Conservation (phyloP, 2,888 invertebrate genomes). For the Caenorhabditis uteleia region DNA sequence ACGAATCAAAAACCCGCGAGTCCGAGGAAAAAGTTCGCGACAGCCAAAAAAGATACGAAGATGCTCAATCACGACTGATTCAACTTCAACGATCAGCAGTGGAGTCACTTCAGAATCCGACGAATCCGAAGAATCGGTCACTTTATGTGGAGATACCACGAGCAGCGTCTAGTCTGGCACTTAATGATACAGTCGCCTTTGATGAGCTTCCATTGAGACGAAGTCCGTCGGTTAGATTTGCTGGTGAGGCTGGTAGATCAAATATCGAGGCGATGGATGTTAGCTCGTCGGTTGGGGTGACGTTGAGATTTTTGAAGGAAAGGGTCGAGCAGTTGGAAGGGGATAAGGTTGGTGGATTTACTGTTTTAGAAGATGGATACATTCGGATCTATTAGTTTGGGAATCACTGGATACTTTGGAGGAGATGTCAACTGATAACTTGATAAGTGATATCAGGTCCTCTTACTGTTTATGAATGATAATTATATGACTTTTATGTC, state of each 20-base stretch:
- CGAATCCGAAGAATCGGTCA: slow-evolving; percentile 21
- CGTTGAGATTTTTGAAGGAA: slow-evolving; percentile 47
- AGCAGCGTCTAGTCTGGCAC: slow-evolving; percentile 14
- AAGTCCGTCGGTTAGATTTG: slow-evolving; percentile 23
- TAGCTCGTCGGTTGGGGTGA: slow-evolving; percentile 45
- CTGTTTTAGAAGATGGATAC: background rate
- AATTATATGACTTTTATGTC: too few relatives aligned
- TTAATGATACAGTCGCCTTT: slow-evolving; percentile 19
- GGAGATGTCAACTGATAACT: too few relatives aligned
- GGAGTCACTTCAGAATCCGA: slow-evolving; percentile 31
- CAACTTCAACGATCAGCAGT: slow-evolving; percentile 22
- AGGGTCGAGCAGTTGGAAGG: slow-evolving; percentile 47
- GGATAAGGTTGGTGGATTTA: slow-evolving; percentile 32
- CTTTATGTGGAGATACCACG: slow-evolving; percentile 37
- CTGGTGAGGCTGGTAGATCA: too few relatives aligned
- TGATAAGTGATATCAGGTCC: too few relatives aligned
- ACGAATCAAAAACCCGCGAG: slow-evolving; percentile 18
- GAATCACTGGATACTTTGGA: too few relatives aligned
- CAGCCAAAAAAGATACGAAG: slow-evolving; percentile 16
- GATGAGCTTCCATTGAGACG: slow-evolving; percentile 31
- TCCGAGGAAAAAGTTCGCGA: slow-evolving; percentile 18
- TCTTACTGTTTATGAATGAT: too few relatives aligned
- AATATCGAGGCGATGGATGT: slow-evolving; percentile 32
- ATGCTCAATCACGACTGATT: slow-evolving; percentile 13
- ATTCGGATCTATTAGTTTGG: too few relatives aligned